Evolutionary conservation across 2,797 vertebrate genomes (phyloP), one percentile per base, ranked within the genome.

Genomic region (Muscicapa striata): DNA sequence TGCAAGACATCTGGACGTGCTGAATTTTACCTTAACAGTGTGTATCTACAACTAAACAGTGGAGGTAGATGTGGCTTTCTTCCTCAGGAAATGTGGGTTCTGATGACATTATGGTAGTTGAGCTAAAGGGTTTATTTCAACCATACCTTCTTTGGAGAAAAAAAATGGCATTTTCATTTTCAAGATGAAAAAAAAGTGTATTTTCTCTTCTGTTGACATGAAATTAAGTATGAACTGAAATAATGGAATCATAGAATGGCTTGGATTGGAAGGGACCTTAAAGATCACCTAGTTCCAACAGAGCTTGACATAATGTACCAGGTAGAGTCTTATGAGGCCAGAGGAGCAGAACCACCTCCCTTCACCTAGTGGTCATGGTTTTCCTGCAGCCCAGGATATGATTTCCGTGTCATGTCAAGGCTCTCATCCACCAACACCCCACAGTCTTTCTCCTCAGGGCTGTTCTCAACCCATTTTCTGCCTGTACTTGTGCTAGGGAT

Each of bases 1-100:
- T 76, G 13, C 10, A 89, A 54, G 52, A 41, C 8, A 24, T n/a
- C 10, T 36, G 21, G 29, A 58, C 1, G 3, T 46, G 57, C 6
- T 69, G 41, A 59, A 79, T 61, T 72, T 74, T 58, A 4, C 46
- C 16, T 45, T 76, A 68, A 43, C 46, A 73, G 12, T 7, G 3
- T 73, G 11, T 43, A 55, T 49, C 16, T 24, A 63, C 27, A 70
- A 11, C 23, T 41, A 36, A 36, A 32, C 13, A 64, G 10, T 54
- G 48, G 24, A 79, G 2, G 5, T 36, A 62, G 19, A 1, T 49
- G 18, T 52, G 59, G 14, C 26, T 48, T 27, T 40, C 54, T 79
- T 73, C 1, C 21, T 26, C 2, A 0, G 3, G 7, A 64, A 66
- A 58, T 62, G 8, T 1, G 7, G 45, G 3, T 66, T 81, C 27